Base-by-base conservation (phyloP, 2,888 invertebrate species). In the Cabera pusaria region DNA sequence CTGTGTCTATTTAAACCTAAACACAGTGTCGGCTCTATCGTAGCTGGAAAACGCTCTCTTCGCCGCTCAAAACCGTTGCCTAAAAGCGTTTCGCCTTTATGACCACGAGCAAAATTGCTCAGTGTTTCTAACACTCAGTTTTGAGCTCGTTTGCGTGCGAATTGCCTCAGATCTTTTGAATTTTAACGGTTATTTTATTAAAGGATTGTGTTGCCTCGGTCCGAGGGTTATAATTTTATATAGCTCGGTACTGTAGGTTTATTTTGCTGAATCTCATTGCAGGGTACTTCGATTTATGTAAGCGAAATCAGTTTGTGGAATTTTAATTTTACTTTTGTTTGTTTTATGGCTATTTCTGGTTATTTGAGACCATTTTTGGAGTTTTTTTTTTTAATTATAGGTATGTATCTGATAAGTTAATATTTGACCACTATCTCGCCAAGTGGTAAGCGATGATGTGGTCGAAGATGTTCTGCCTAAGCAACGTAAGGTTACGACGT, bases 61-160 rank as follows among this genome's bases (percentile, higher is more conserved):
- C 32, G 12, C 47, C 46, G 51, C 45, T 9, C 52, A 51, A 63
- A 16, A 55, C 47, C 35, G 52, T 49, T 48, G 53, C 52, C 51
- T 66, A 67, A 66, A 69, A 71, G 66, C 66, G 53, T 62, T 67
- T 59, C 52, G 59, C 63, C 58, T 71, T 73, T 72, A 73, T 62
- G 50, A 56, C 54, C 50, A 41, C 59, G 48, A 53, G 54, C 61
- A 61, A 60, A 66, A 73, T 72, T 63, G 67, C 61, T 57, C 59
- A 49, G 52, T 65, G 68, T 59, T 61, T 56, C 64, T 54, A 54
- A 64, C 71, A 64, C 62, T 59, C 55, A 56, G 53, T 56, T 56
- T 54, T 58, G 61, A 67, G 60, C 60, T 56, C 58, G 62, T 82
- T 80, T 72, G 62, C 63, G 65, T 72, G 64, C 64, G 73, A 81